Evolutionary conservation across 2,888 invertebrate species (phyloP).

Genomic region (Netelia inedita): DNA sequence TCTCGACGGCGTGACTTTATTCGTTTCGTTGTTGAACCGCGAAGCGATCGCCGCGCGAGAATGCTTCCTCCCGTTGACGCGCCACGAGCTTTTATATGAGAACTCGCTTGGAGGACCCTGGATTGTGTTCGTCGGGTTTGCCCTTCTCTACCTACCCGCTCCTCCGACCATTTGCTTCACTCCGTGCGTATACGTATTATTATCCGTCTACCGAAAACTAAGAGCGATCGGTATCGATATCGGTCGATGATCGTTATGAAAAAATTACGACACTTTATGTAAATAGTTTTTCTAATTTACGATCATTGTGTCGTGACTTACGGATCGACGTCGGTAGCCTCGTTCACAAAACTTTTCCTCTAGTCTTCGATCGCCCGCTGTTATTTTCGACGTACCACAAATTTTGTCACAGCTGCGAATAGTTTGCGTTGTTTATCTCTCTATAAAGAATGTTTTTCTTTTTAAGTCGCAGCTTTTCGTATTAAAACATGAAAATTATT

Average conservation of each 20-base stretch:
- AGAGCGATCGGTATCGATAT: background rate
- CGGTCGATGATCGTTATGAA: background rate
- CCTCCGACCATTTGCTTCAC: constrained; percentile 44
- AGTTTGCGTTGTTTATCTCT: too few species aligned
- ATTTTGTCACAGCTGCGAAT: too few species aligned
- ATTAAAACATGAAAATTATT: too few species aligned
- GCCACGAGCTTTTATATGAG: constrained; percentile 80
- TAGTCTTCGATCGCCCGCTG: too few species aligned
- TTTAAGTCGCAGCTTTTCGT: too few species aligned
- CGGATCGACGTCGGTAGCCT: too few species aligned
- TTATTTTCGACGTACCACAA: too few species aligned
- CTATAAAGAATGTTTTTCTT: too few species aligned
- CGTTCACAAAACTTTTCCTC: too few species aligned
- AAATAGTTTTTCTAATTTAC: too few species aligned
- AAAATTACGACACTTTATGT: background rate
- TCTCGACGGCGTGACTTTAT: constrained; percentile 40
- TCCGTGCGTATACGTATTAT: background rate
- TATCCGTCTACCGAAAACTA: background rate
- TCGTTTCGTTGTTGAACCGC: constrained; percentile 59
- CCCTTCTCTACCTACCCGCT: constrained; percentile 65
- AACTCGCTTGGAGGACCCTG: constrained; percentile 79
- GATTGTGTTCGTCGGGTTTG: constrained; percentile 79
- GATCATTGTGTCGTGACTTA: too few species aligned
- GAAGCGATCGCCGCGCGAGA: constrained; percentile 75
- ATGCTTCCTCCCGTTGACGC: constrained; percentile 79